Conservation (phyloP, 1,140 invertebrate genomes). For the Neoseiulus cucumeris region DNA sequence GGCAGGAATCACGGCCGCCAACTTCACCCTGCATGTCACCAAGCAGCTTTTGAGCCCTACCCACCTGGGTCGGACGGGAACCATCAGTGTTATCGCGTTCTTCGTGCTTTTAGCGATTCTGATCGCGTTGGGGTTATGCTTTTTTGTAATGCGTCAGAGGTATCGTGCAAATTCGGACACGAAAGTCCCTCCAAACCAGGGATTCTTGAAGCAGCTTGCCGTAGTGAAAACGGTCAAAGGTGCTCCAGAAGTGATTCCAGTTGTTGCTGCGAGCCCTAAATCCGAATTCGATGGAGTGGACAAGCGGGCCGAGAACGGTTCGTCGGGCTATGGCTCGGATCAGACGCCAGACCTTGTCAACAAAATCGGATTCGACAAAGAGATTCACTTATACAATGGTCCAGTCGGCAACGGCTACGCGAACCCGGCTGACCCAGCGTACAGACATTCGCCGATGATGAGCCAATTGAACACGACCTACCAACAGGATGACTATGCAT, state of each 20-base stretch:
- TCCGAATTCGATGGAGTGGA: slow-evolving; percentile 16
- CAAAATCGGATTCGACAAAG: slow-evolving; percentile 14
- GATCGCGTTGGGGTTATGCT: slow-evolving; percentile 25
- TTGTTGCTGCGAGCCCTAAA: slow-evolving; percentile 15
- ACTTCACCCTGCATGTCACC: slow-evolving; percentile 42
- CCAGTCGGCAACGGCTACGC: slow-evolving; percentile 12
- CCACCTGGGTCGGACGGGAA: slow-evolving; percentile 25
- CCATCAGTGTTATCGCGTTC: slow-evolving; percentile 37
- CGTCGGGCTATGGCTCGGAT: slow-evolving; percentile 20
- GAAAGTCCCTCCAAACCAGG: slow-evolving; percentile 10
- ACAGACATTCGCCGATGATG: slow-evolving; percentile 11
- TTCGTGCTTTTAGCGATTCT: slow-evolving; percentile 36
- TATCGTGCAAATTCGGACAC: background rate
- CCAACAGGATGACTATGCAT: slow-evolving; percentile 8
- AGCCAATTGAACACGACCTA: slow-evolving; percentile 17
- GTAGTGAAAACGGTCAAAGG: slow-evolving; percentile 14
- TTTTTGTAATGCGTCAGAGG: slow-evolving; percentile 16
- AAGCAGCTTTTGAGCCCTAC: slow-evolving; percentile 27
- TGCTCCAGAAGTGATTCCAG: background rate
- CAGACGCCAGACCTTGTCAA: slow-evolving; percentile 21
- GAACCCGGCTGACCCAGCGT: slow-evolving; percentile 14
- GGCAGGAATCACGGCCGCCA: slow-evolving; percentile 46
- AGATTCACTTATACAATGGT: slow-evolving; percentile 5
- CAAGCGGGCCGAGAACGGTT: slow-evolving; percentile 20
- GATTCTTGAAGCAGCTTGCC: slow-evolving; percentile 11